Evolutionary conservation across 2,797 vertebrate genomes (phyloP).

Genomic region (Perodicticus potto): DNA sequence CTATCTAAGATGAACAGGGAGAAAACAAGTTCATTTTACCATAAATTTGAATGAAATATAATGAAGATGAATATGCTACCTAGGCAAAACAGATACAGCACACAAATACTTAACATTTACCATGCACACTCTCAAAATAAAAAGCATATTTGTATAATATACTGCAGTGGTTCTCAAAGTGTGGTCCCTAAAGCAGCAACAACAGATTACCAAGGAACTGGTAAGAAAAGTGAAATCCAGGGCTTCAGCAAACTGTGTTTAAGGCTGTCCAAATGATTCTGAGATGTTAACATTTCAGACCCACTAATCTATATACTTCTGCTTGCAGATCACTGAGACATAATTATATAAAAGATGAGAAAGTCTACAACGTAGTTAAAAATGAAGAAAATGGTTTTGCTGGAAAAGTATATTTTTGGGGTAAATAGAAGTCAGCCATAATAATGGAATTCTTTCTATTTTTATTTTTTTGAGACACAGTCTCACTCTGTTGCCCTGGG

Average conservation of each 20-base stretch:
- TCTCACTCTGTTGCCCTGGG: too few species aligned
- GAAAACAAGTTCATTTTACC: conserved; percentile 9
- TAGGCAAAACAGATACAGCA: background rate
- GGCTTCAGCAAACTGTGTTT: background rate
- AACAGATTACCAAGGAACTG: background rate
- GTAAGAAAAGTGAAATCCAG: background rate
- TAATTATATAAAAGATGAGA: background rate
- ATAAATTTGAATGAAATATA: background rate
- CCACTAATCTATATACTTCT: background rate
- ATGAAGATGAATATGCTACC: background rate
- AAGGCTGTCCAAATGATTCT: background rate
- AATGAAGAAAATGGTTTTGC: conserved; percentile 5
- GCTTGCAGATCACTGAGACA: background rate
- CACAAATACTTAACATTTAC: background rate
- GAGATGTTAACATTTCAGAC: background rate
- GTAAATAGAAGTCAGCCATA: background rate
- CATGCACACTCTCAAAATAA: background rate
- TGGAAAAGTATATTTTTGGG: background rate
- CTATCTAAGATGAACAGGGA: background rate
- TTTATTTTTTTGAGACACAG: too few species aligned
- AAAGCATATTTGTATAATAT: background rate
- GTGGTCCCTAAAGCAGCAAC: background rate
- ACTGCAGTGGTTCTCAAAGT: background rate
- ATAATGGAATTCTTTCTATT: background rate
- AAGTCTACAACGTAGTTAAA: background rate